Conservation (phyloP, 1,140 invertebrate genomes). For the Drosophila seguyi region DNA sequence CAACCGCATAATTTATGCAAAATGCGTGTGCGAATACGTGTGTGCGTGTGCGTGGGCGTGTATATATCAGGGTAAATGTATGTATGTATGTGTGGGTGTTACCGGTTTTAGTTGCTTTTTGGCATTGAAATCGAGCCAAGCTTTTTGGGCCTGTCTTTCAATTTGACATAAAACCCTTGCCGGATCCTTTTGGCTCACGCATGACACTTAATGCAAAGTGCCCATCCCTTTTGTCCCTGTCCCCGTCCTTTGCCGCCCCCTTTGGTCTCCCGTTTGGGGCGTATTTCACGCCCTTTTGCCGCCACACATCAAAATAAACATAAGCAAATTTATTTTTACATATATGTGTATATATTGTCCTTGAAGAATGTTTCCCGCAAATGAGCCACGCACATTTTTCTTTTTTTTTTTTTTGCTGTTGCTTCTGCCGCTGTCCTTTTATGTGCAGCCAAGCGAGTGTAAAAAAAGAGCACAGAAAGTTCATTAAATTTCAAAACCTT, state of each 20-base stretch:
- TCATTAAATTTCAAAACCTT: conserved; percentile 74
- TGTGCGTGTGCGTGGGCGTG: conserved; percentile 27
- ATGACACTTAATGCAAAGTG: conserved; percentile 77
- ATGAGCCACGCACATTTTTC: conserved; percentile 52
- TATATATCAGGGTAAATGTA: conserved; percentile 4
- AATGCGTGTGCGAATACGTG: conserved; percentile 37
- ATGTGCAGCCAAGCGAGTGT: conserved; percentile 64
- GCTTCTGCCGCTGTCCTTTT: conserved; percentile 38
- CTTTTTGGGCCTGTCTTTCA: conserved; percentile 65
- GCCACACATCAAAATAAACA: conserved; percentile 73
- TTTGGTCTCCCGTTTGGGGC: conserved; percentile 13
- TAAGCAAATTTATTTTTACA: conserved; percentile 43
- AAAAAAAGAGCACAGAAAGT: conserved; percentile 55
- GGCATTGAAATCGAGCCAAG: conserved; percentile 39
- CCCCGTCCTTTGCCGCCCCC: not conserved
- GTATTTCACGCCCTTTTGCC: conserved; percentile 75
- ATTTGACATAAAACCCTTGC: conserved; percentile 81
- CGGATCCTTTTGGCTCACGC: conserved; percentile 41
- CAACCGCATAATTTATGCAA: conserved; percentile 62
- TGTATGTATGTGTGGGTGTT: conserved; percentile 16
- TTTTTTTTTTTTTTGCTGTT: conserved; percentile 14
- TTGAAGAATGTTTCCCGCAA: conserved; percentile 44
- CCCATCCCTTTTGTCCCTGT: conserved; percentile 6
- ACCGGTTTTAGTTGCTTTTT: conserved; percentile 56
- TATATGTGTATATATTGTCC: conserved; percentile 31